Evolutionary conservation across 2,113 vertebrate genomes (phyloP).

Genomic region (Oreochromis aureus): DNA sequence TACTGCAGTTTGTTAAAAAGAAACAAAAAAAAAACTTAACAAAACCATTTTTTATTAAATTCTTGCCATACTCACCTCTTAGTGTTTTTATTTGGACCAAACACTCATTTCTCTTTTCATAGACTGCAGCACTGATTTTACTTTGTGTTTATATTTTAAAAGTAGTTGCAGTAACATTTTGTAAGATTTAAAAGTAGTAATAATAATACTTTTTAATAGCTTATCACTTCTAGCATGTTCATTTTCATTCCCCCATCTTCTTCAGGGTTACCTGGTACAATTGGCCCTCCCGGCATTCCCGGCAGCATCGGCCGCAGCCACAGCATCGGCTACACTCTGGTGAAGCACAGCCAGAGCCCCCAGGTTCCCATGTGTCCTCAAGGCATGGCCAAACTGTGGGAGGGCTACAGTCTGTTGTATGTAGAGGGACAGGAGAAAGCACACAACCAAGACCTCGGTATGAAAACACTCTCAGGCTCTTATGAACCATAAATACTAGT

Average conservation of each 20-base stretch:
- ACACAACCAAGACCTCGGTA: conserved; percentile 95
- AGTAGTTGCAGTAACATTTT: not conserved
- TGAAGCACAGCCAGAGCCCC: conserved; percentile 90
- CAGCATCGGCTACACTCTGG: conserved; percentile 79
- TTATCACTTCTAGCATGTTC: not conserved
- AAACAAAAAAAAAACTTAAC: not conserved
- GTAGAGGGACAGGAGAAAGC: conserved; percentile 96
- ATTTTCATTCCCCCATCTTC: not conserved
- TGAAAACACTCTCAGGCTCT: not conserved
- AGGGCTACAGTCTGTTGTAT: conserved; percentile 90
- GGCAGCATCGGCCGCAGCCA: conserved; percentile 73
- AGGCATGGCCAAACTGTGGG: conserved; percentile 89
- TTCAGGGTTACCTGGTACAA: conserved; percentile 58
- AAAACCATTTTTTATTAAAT: not conserved
- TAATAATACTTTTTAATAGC: not conserved
- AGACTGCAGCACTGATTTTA: not conserved
- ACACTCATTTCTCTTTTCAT: not conserved
- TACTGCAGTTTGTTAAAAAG: not conserved
- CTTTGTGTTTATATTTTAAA: not conserved
- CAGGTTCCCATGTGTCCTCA: conserved; percentile 86
- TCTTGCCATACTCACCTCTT: not conserved
- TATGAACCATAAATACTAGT: not conserved
- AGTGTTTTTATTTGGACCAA: not conserved
- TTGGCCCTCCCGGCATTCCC: conserved; percentile 64
- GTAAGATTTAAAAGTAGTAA: not conserved